phyloP scores from a whole-genome alignment of 2,113 vertebrate genomes.

The Crotalus tigris region DNA sequence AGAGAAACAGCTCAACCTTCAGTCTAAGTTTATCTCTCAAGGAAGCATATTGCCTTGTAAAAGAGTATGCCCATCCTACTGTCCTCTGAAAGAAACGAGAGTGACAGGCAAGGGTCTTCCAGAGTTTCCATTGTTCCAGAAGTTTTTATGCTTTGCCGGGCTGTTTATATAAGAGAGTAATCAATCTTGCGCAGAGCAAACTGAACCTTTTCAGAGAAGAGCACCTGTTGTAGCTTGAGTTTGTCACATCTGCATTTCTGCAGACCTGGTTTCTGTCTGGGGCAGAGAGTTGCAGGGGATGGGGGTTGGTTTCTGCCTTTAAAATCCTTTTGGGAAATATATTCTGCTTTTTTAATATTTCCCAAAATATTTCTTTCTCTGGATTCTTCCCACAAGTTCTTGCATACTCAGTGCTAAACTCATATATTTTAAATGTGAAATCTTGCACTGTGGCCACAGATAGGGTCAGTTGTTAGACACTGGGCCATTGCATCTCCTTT shows the following conservation, averaged over 20 bases:
- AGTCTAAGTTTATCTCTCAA: conserved; percentile 13
- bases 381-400: too few relatives aligned
- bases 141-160: not conserved
- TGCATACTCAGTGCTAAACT: not conserved
- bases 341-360: too few relatives aligned
- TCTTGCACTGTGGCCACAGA: not conserved
- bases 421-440: not conserved
- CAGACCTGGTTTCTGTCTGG: too few relatives aligned
- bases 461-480: too few relatives aligned
- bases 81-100: conserved; percentile 20
- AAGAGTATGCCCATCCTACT: conserved; percentile 18
- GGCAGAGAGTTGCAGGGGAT: too few relatives aligned
- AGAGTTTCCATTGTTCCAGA: not conserved
- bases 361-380: too few relatives aligned
- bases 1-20: conserved; percentile 6
- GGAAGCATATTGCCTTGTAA: not conserved
- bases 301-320: too few relatives aligned
- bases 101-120: not conserved
- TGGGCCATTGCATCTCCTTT: not conserved
- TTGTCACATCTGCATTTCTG: too few relatives aligned
- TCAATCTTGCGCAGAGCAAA: not conserved
- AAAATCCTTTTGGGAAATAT: too few relatives aligned
- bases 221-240: not conserved
- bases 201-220: not conserved
- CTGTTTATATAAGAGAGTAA: not conserved